Base-by-base conservation (phyloP, 2,113 vertebrate genomes). In the Irena cyanogastra region DNA sequence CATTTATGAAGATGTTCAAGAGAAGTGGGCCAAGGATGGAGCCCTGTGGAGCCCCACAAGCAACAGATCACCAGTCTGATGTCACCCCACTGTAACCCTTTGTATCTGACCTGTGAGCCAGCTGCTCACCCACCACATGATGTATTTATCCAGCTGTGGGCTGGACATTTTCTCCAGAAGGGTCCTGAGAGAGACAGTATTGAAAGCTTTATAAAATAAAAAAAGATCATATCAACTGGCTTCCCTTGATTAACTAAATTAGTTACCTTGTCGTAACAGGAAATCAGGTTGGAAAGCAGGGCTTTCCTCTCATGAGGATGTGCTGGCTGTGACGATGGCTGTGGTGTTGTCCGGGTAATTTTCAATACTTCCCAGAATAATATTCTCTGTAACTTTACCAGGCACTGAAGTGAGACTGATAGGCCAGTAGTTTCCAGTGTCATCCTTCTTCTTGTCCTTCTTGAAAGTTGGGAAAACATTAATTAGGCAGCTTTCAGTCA, bases 11-110 rank as follows among this genome's bases (percentile, higher is more conserved):
- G 42, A 16, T n/a, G 11, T 41, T 57, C 1, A 65, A 41, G 60
- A 41, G 42, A 5, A 39, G 1, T 4, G n/a, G 23, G 12, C 2
- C 1, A 10, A 49, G 24, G 24, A 41, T 1, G 1, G n/a, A 54
- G n/a, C 9, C 8, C 30, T n/a, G 16, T 26, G 60, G 41, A 74
- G 19, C 15, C 12, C n/a, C 28, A 41, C 8, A 0, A 47, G 35
- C 39, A 23, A 72, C 18, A 56, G 41, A 1, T 16, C 59, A 17
- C 15, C 69, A 72, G 14, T 37, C n/a, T 56, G 18, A 56, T 23
- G 23, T 56, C 39, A 54, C 28, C 4, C 28, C 41, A 12, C 24
- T 37, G 8, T 8, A 7, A 18, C 20, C 8, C 20, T 52, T 35
- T 60, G 16, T 56, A 41, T 4, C 30, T 8, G 6, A 49, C 24